Conservation (phyloP, 2,113 vertebrate species). For the Pangasianodon hypophthalmus region DNA sequence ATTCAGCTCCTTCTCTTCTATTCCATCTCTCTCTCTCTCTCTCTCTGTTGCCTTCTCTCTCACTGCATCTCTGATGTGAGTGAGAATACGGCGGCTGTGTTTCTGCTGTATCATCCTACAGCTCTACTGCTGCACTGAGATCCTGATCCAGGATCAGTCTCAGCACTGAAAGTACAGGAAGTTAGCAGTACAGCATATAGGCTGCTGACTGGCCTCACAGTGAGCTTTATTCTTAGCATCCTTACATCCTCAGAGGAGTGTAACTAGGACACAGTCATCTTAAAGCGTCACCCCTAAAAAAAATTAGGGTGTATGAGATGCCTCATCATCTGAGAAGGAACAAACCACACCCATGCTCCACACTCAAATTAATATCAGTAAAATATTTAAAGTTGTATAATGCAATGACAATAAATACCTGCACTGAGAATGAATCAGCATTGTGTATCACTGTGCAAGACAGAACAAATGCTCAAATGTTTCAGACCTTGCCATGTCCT, state of each 20-base stretch:
- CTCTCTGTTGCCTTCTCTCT: conserved; percentile 44
- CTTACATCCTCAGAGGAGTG: conserved; percentile 48
- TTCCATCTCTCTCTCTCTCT: conserved; percentile 43
- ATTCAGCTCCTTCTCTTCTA: conserved; percentile 29
- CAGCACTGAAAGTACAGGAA: not conserved
- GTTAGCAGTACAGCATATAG: conserved; percentile 2
- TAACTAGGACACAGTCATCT: conserved; percentile 59
- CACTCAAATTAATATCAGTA: not conserved
- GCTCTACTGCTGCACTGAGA: conserved; percentile 35
- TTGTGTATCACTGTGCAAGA: not conserved
- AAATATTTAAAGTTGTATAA: not conserved
- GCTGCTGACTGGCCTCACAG: conserved; percentile 30
- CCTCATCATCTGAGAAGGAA: not conserved
- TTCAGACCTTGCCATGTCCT: not conserved
- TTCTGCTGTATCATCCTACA: conserved; percentile 66
- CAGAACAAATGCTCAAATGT: not conserved
- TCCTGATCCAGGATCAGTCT: conserved; percentile 36
- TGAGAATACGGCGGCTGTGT: conserved; percentile 45
- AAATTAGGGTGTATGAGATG: not conserved
- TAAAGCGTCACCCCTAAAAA: not conserved
- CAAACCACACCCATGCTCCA: not conserved
- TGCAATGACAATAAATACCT: not conserved
- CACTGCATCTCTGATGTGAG: conserved; percentile 38
- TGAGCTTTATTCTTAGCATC: conserved; percentile 52
- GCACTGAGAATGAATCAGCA: not conserved